phyloP scores from a whole-genome alignment of 2,888 invertebrate species.

The Eledona agricola region DNA sequence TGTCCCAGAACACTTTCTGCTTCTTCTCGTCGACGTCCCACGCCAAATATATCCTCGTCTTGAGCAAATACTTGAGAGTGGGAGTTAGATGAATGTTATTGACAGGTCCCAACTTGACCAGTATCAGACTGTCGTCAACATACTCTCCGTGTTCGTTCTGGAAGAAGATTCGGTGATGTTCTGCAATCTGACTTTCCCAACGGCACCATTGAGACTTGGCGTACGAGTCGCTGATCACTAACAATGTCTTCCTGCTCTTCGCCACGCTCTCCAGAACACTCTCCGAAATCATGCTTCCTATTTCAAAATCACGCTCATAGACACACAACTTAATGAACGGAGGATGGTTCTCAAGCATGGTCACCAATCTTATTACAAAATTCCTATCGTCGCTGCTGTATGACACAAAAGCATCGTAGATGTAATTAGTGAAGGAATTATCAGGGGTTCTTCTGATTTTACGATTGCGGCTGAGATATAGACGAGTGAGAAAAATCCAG shows the following conservation, averaged over 20 bases:
- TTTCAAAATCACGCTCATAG: slow-evolving; percentile 74
- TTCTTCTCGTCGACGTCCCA: slow-evolving; percentile 66
- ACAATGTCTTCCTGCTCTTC: slow-evolving; percentile 70
- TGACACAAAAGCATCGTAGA: slow-evolving; percentile 70
- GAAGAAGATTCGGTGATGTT: slow-evolving; percentile 70
- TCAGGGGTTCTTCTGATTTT: slow-evolving; percentile 32
- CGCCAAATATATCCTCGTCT: slow-evolving; percentile 71
- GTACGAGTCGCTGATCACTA: slow-evolving; percentile 74
- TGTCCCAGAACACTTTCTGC: slow-evolving; percentile 58
- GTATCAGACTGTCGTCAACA: slow-evolving; percentile 68
- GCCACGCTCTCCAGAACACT: slow-evolving; percentile 72
- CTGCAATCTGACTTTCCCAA: slow-evolving; percentile 75
- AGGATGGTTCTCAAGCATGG: slow-evolving; percentile 68
- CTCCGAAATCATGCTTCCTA: slow-evolving; percentile 72
- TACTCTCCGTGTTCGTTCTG: slow-evolving; percentile 64
- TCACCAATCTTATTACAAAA: slow-evolving; percentile 70
- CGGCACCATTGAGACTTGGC: slow-evolving; percentile 77
- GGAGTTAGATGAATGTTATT: slow-evolving; percentile 67
- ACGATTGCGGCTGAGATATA: slow-evolving; percentile 64
- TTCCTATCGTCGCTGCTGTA: slow-evolving; percentile 70
- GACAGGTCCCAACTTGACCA: slow-evolving; percentile 71
- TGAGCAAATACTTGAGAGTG: slow-evolving; percentile 69
- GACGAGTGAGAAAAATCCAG: slow-evolving; percentile 67
- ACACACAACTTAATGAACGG: slow-evolving; percentile 73
- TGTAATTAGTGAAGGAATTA: slow-evolving; percentile 56